Conservation (phyloP, 1,140 invertebrate species). For the Monochamus saltuarius region DNA sequence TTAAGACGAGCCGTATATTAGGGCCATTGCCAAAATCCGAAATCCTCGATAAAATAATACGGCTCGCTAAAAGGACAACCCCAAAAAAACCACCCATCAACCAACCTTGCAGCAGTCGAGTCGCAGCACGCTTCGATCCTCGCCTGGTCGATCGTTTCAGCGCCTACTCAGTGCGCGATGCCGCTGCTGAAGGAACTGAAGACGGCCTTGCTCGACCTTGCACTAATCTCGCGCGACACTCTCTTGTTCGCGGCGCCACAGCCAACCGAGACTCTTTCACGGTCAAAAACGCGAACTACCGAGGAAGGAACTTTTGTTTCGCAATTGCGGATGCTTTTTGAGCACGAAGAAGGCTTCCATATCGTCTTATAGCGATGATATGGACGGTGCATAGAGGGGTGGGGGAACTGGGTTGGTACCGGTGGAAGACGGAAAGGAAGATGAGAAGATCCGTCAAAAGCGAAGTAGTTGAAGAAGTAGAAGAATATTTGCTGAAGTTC, state of each 20-base stretch:
- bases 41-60: too few relatives aligned
- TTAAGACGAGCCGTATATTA: too few relatives aligned
- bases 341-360: conserved; percentile 9
- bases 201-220: conserved; percentile 17
- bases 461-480: neutral
- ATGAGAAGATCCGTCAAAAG: neutral
- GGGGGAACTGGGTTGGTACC: neutral
- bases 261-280: conserved; percentile 2
- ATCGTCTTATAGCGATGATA: conserved; percentile 11
- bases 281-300: neutral
- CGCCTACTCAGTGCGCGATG: neutral
- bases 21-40: too few relatives aligned
- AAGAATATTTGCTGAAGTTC: too few relatives aligned
- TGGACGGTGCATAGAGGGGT: neutral
- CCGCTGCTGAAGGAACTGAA: conserved; percentile 8
- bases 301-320: neutral
- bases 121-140: too few relatives aligned
- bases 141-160: neutral
- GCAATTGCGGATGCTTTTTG: neutral
- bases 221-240: conserved; percentile 6
- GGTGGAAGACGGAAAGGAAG: neutral
- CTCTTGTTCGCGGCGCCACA: neutral
- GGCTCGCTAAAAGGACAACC: too few relatives aligned
- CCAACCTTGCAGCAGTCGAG: too few relatives aligned
- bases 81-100: too few relatives aligned